Conservation (phyloP, 2,888 invertebrate species). For the Cephus sareptanus region DNA sequence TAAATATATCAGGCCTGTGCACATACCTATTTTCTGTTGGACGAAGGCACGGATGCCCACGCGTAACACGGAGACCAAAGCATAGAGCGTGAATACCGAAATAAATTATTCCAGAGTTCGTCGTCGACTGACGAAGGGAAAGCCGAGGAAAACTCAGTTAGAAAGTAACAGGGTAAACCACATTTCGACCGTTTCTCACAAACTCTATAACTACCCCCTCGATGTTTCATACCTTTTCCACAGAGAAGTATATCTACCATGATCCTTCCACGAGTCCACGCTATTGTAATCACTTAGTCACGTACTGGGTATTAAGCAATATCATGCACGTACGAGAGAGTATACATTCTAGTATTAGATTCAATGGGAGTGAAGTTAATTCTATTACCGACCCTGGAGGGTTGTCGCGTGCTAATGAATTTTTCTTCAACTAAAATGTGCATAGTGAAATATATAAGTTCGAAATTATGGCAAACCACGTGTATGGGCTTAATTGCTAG, state of each 20-base stretch:
- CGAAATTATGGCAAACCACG: not conserved
- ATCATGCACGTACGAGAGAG: slow-evolving; percentile 23
- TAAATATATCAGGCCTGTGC: not conserved
- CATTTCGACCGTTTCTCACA: not conserved
- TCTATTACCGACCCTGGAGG: not conserved
- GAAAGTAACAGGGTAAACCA: not conserved
- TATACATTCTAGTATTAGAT: slow-evolving; percentile 8
- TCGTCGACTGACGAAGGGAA: not conserved
- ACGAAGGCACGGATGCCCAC: not conserved
- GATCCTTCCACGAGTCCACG: not conserved
- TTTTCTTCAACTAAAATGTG: not conserved
- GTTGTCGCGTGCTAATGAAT: not conserved
- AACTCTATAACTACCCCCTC: not conserved
- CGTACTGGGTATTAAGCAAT: slow-evolving; percentile 35
- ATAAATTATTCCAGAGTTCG: not conserved
- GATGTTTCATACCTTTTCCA: not conserved
- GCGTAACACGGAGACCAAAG: not conserved
- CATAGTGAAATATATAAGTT: not conserved
- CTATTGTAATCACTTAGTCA: slow-evolving; percentile 36
- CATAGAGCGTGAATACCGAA: not conserved
- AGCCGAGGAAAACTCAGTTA: not conserved
- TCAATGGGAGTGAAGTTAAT: slow-evolving; percentile 7
- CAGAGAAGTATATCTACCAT: not conserved
- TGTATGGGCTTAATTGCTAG: not conserved
- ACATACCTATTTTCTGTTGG: not conserved